Evolutionary conservation across 2,797 vertebrate genomes (phyloP).

Genomic region (Rhinogobio ventralis): DNA sequence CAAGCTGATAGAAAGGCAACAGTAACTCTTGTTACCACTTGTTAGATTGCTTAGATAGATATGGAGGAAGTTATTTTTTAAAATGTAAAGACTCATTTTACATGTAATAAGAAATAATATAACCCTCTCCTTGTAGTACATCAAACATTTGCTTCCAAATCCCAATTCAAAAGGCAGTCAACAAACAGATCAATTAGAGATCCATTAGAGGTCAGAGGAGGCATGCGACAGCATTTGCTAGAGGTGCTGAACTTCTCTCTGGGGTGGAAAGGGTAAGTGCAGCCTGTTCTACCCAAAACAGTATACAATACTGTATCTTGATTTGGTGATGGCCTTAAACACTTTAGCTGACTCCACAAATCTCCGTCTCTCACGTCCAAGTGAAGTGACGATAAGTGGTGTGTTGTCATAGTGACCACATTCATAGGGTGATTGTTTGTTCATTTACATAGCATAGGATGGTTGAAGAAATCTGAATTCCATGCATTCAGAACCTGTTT

Average conservation of each 20-base stretch:
- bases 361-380: conserved; percentile 5
- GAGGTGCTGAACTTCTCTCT: conserved; percentile 1
- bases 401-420: conserved; percentile 39
- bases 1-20: no score
- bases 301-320: conserved; percentile 4
- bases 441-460: conserved; percentile 36
- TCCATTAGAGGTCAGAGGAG: conserved; percentile 6
- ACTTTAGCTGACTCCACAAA: conserved; percentile 9
- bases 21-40: no score
- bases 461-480: conserved; percentile 23
- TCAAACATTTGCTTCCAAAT: conserved; percentile 8
- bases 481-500: background rate
- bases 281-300: background rate
- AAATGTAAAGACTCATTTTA: background rate
- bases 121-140: background rate
- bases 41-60: no score
- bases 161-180: background rate
- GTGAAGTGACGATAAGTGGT: background rate
- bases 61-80: background rate
- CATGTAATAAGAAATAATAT: background rate
- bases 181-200: background rate
- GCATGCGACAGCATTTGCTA: background rate
- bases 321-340: background rate
- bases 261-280: background rate
- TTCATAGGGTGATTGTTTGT: conserved; percentile 13